Evolutionary conservation across 2,888 invertebrate species (phyloP).

Genomic region (Lypha dubia): DNA sequence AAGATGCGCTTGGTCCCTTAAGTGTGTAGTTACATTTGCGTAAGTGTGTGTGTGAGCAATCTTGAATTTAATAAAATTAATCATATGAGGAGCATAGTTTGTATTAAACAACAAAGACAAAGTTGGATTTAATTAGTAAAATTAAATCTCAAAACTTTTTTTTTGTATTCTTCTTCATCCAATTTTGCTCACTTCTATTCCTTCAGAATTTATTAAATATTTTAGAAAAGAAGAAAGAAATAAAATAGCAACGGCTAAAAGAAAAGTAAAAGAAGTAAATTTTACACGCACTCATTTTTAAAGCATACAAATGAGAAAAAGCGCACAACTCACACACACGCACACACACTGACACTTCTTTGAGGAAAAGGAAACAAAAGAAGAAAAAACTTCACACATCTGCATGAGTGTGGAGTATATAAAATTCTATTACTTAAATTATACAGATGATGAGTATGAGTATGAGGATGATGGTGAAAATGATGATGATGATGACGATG

Average conservation of each 20-base stretch:
- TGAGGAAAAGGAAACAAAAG: slow-evolving; percentile 49
- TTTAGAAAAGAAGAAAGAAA: slow-evolving; percentile 43
- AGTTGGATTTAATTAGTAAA: slow-evolving; percentile 72
- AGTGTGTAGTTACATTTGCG: background rate
- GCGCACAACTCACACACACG: slow-evolving; percentile 32
- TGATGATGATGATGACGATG: slow-evolving; percentile 28
- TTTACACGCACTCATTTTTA: slow-evolving; percentile 67
- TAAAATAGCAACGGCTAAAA: background rate
- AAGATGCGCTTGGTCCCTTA: background rate
- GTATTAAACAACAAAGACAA: slow-evolving; percentile 68
- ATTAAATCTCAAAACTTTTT: slow-evolving; percentile 68
- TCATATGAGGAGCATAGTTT: slow-evolving; percentile 54
- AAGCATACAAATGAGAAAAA: slow-evolving; percentile 42
- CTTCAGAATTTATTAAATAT: slow-evolving; percentile 64
- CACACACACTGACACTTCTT: background rate
- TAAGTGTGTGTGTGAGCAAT: slow-evolving; percentile 26
- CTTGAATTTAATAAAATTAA: slow-evolving; percentile 68
- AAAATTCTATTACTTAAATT: slow-evolving; percentile 68
- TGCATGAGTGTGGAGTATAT: slow-evolving; percentile 46
- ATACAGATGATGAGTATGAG: slow-evolving; percentile 52
- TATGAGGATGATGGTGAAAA: slow-evolving; percentile 26
- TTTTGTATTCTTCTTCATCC: background rate
- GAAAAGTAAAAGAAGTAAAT: slow-evolving; percentile 35
- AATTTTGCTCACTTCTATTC: slow-evolving; percentile 44
- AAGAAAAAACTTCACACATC: slow-evolving; percentile 9